Evolutionary conservation across 2,888 invertebrate species (phyloP).

Genomic region (Tipula confusa): DNA sequence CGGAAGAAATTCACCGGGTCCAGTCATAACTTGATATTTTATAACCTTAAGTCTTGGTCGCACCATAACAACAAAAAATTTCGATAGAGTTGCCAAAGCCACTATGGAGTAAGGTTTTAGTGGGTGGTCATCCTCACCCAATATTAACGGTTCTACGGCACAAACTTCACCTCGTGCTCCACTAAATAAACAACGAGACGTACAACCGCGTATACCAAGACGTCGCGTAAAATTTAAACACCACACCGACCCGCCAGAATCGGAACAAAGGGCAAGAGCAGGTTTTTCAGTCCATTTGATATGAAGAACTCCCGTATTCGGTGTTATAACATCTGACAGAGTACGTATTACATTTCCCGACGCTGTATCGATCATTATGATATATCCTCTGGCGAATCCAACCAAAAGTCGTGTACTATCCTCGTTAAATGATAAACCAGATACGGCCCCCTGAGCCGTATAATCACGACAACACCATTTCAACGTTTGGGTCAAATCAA

Average conservation of each 20-base stretch:
- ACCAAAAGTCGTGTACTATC: constrained; percentile 82
- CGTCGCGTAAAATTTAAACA: constrained; percentile 83
- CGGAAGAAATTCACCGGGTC: constrained; percentile 75
- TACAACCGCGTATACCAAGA: constrained; percentile 81
- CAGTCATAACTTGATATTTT: constrained; percentile 70
- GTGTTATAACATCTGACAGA: constrained; percentile 75
- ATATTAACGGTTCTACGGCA: constrained; percentile 62
- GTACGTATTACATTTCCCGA: constrained; percentile 72
- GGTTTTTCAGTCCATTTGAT: constrained; percentile 62
- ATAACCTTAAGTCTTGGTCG: constrained; percentile 72
- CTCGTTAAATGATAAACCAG: constrained; percentile 79
- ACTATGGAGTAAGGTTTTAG: constrained; percentile 72
- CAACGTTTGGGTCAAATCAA: constrained; percentile 79
- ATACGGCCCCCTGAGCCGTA: constrained; percentile 70
- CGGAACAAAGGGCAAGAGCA: constrained; percentile 74
- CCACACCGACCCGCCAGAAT: constrained; percentile 95
- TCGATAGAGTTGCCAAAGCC: constrained; percentile 91
- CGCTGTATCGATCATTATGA: constrained; percentile 84
- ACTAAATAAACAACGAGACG: constrained; percentile 91
- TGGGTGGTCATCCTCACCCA: constrained; percentile 56
- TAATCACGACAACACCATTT: constrained; percentile 74
- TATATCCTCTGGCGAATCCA: constrained; percentile 72
- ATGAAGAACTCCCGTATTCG: constrained; percentile 76
- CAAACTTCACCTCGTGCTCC: constrained; percentile 95
- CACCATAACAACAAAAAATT: constrained; percentile 70